A percentile compares a stretch with the other conserved stretches of the same genome.
phyloP scores from a whole-genome alignment of 2,888 invertebrate species.

The Melanotus villosus region DNA sequence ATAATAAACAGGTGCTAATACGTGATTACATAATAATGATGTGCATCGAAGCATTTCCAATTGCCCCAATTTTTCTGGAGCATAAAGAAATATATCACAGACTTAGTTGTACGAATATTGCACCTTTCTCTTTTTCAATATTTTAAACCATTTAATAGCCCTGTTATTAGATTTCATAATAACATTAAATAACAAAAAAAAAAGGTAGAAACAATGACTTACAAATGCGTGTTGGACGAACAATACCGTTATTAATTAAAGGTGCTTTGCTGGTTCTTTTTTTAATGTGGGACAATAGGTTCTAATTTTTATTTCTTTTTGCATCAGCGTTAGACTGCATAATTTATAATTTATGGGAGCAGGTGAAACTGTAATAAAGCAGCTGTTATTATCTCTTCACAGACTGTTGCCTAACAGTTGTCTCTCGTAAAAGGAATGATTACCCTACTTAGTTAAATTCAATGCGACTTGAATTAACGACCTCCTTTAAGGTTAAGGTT shows the following conservation, averaged over 20 bases:
- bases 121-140: slow-evolving; percentile 32
- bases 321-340: background rate
- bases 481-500: slow-evolving; percentile 8
- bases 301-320: no score
- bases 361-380: slow-evolving; percentile 8
- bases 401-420: slow-evolving; percentile 9
- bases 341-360: slow-evolving; percentile 7
- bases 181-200: slow-evolving; percentile 21
- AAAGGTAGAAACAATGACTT: background rate
- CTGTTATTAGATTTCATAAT: slow-evolving; percentile 27
- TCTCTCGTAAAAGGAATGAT: slow-evolving; percentile 1
- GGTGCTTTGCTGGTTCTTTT: background rate
- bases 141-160: slow-evolving; percentile 21
- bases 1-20: slow-evolving; percentile 33
- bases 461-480: background rate
- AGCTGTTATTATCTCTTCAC: background rate
- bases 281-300: background rate
- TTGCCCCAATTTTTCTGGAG: slow-evolving; percentile 37
- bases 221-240: background rate
- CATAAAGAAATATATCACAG: slow-evolving; percentile 35
- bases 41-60: slow-evolving; percentile 32
- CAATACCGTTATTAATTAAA: slow-evolving; percentile 7
- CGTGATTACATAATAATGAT: slow-evolving; percentile 34
- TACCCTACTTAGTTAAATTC: background rate
- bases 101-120: slow-evolving; percentile 15